These are phyloP conservation scores for Pseudomyrmex concolor DNA, from an alignment of 1,140 invertebrate genomes.

Conservation along the genomic window DNA sequence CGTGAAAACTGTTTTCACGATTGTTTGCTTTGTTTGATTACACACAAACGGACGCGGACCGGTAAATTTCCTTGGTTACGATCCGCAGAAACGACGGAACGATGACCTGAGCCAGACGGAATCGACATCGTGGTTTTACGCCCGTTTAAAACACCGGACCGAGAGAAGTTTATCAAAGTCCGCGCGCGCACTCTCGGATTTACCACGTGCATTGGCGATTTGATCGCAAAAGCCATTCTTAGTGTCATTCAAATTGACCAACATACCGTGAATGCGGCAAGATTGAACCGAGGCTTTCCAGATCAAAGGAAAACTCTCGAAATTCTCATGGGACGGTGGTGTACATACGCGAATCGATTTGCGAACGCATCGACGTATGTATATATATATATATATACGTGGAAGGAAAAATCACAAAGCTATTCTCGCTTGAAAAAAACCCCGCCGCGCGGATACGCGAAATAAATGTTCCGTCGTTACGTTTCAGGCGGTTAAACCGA, in stretches of 20 bases:
- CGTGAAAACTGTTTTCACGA: slow-evolving; percentile 35
- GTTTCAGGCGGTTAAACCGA: slow-evolving; percentile 3
- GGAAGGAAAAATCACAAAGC: neutral
- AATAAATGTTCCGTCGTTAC: neutral
- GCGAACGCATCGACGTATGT: neutral
- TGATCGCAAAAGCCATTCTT: slow-evolving; percentile 8
- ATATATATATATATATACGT: too few species aligned
- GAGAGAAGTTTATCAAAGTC: neutral
- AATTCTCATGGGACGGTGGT: neutral
- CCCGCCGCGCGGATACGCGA: neutral
- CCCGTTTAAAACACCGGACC: neutral
- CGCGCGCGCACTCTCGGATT: neutral
- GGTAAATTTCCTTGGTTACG: slow-evolving; percentile 30
- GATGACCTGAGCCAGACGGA: too few species aligned
- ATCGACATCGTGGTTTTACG: neutral
- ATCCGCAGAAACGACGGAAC: neutral
- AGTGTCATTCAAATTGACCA: slow-evolving; percentile 29
- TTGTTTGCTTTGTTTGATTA: slow-evolving; percentile 36
- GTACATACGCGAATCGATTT: slow-evolving; percentile 8
- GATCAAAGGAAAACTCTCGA: slow-evolving; percentile 19
- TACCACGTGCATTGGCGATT: neutral
- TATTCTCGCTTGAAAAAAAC: slow-evolving; percentile 3
- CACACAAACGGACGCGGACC: neutral
- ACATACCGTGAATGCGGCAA: neutral
- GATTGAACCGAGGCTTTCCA: slow-evolving; percentile 2